Evolutionary conservation across 2,797 vertebrate genomes (phyloP), one percentile per base, ranked within the genome.

Genomic region (Chanos chanos): DNA sequence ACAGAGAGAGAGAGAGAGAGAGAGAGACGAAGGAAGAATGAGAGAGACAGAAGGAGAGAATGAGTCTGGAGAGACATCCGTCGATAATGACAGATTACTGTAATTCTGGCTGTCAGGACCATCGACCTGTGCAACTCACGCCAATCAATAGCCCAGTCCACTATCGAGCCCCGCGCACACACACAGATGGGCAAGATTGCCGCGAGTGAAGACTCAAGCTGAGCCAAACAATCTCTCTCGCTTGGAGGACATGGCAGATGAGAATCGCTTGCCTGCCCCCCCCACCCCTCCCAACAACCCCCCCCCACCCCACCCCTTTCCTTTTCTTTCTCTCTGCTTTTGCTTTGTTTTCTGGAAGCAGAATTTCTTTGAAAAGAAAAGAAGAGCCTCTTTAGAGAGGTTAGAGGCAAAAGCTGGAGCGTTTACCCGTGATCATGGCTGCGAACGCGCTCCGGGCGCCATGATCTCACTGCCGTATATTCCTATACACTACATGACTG

Each of bases 21-120:
- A 77, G 68, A 80, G 74, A 78, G 76, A 73, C 68, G 64, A 66
- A 55, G 56, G 78, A 71, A 76, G 79, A 77, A 72, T 78, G 77
- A 68, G 81, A 86, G 13, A 54, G 41, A 55, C 16, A 40, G 43
- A 47, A 79, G 22, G 60, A 86, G 77, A 74, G 75, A 67, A 87
- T 80, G 82, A 79, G 84, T 72, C 86, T 76, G 87, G 83, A 92
- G 89, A 92, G 89, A 88, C 77, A 86, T 86, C 84, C 87, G 93
- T 97, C 94, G 94, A 97, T 96, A 95, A 94, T 94, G 93, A 96
- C 92, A 96, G 94, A 97, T 98, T 93, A 95, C 95, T 94, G 93
- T 95, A 95, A 97, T 96, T 97, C 93, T 93, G 91, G 87, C 93
- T 96, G 93, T 94, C 91, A 95, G 90, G 88, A 90, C 80, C 89